A percentile compares a stretch with the other conserved stretches of the same genome.
phyloP scores from a whole-genome alignment of 2,113 vertebrate genomes.

The Paratilapia polleni region DNA sequence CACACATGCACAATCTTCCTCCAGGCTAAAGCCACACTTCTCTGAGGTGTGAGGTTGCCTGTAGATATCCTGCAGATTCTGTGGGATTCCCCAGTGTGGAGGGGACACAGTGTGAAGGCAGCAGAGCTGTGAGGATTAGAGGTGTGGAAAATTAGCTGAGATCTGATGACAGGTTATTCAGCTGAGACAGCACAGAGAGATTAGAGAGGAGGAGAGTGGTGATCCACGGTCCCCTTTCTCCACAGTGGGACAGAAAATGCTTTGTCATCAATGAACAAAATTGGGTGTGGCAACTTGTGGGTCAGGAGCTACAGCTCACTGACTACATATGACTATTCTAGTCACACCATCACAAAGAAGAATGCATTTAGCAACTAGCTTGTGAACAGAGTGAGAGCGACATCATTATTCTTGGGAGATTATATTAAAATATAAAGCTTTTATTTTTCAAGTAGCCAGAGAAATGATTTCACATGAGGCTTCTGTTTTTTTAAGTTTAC shows the following conservation, averaged over 20 bases:
- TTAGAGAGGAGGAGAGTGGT: slow-evolving; percentile 3
- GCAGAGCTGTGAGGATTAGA: slow-evolving; percentile 39
- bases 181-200: slow-evolving; percentile 42
- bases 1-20: background rate
- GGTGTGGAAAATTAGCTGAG: slow-evolving; percentile 34
- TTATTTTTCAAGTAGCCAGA: background rate
- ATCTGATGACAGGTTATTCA: slow-evolving; percentile 31
- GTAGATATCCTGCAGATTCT: background rate
- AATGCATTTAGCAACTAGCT: background rate
- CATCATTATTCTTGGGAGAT: background rate
- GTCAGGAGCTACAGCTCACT: background rate
- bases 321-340: background rate
- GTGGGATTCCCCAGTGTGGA: slow-evolving; percentile 15
- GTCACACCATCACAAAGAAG: background rate
- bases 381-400: background rate
- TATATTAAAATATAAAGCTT: background rate
- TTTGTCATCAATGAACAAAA: background rate
- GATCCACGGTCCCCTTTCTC: background rate
- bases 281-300: background rate
- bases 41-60: background rate
- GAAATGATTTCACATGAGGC: background rate
- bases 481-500: too few relatives aligned
- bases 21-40: background rate
- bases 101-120: background rate
- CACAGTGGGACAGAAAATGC: background rate